A percentile compares a stretch with the other conserved stretches of the same genome.
phyloP scores from a whole-genome alignment of 2,888 invertebrate genomes.

The Oegoconia quadripuncta region DNA sequence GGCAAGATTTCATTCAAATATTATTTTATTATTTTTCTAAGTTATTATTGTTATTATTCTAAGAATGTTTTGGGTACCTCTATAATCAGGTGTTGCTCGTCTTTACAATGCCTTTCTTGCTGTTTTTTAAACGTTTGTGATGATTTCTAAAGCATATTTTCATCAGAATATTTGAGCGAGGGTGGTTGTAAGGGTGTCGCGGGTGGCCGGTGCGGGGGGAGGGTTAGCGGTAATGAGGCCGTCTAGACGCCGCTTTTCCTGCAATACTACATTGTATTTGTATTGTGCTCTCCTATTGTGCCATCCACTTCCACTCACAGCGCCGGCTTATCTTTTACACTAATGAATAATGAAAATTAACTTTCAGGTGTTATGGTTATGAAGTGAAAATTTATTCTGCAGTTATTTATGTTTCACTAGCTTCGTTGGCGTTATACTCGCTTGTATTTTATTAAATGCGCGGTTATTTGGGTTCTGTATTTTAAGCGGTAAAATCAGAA shows the following conservation, averaged over 20 bases:
- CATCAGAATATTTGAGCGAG: constrained; percentile 44
- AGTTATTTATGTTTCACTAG: too few relatives aligned
- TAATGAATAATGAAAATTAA: constrained; percentile 39
- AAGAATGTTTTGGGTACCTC: too few relatives aligned
- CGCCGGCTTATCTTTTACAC: constrained; percentile 40
- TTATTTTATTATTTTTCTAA: too few relatives aligned
- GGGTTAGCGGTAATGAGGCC: constrained; percentile 49
- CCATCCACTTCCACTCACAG: constrained; percentile 24
- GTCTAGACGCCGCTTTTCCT: constrained; percentile 65
- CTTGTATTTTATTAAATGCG: too few relatives aligned
- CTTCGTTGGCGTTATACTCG: too few relatives aligned
- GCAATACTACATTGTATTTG: constrained; percentile 42
- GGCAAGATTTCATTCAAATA: too few relatives aligned
- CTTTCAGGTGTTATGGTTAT: neutral
- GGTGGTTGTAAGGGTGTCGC: constrained; percentile 25
- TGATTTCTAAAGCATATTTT: constrained; percentile 58
- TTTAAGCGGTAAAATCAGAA: too few relatives aligned
- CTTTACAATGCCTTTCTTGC: too few relatives aligned
- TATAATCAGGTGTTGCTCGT: too few relatives aligned
- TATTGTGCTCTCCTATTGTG: constrained; percentile 49
- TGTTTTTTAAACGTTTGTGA: constrained; percentile 23
- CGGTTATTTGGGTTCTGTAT: too few relatives aligned
- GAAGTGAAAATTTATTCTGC: neutral
- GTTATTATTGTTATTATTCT: too few relatives aligned
- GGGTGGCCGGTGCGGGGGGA: constrained; percentile 17